Conservation (phyloP, 2,888 invertebrate species). For the Selenia dentaria region DNA sequence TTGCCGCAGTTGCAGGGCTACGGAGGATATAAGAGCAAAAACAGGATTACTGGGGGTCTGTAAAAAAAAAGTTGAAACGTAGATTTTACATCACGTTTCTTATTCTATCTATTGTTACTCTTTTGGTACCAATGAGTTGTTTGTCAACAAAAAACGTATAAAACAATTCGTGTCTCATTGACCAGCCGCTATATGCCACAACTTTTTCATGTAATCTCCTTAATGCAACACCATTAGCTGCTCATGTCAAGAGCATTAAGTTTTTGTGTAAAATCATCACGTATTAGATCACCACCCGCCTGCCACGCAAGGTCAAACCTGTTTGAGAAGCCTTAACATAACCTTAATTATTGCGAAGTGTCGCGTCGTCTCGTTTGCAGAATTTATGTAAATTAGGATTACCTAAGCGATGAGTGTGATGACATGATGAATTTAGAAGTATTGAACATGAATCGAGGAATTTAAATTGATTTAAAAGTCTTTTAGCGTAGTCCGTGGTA, state of each 20-base stretch:
- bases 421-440: background rate
- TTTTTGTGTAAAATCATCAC: constrained; percentile 30
- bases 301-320: constrained; percentile 26
- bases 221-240: constrained; percentile 22
- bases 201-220: constrained; percentile 24
- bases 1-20: too few relatives aligned
- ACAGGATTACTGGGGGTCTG: too few relatives aligned
- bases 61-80: too few relatives aligned
- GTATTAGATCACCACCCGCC: constrained; percentile 27
- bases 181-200: background rate
- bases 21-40: too few relatives aligned
- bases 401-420: constrained; percentile 11
- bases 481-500: too few relatives aligned
- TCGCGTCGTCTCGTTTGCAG: constrained; percentile 11
- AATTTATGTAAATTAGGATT: constrained; percentile 26
- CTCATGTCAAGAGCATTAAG: constrained; percentile 27
- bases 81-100: too few relatives aligned
- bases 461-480: too few relatives aligned
- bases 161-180: too few relatives aligned
- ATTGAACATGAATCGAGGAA: too few relatives aligned
- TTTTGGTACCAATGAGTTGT: too few relatives aligned
- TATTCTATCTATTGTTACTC: too few relatives aligned
- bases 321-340: constrained; percentile 2
- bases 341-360: constrained; percentile 17
- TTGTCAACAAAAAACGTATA: too few relatives aligned